A percentile compares a stretch with the other conserved stretches of the same genome.
Evolutionary conservation across 2,888 invertebrate genomes (phyloP).

Genomic region (Diogma glabrata): DNA sequence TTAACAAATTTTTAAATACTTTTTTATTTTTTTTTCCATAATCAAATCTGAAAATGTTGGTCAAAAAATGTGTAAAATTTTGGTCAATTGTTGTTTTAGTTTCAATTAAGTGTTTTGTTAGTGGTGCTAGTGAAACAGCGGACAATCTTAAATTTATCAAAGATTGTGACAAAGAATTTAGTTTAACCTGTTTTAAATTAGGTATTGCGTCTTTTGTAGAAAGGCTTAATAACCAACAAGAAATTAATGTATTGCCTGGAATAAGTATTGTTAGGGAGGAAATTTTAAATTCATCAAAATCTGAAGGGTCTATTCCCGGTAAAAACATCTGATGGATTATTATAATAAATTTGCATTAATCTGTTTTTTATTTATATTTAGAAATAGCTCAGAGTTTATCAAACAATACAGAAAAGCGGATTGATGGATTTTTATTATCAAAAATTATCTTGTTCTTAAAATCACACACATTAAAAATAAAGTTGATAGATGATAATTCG

Average conservation of each 20-base stretch:
- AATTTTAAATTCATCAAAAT: constrained; percentile 44
- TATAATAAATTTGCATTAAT: too few species aligned
- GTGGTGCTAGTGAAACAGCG: too few species aligned
- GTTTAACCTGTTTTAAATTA: constrained; percentile 64
- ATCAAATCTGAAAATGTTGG: too few species aligned
- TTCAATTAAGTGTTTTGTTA: background rate
- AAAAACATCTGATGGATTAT: too few species aligned
- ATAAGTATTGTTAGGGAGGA: constrained; percentile 59
- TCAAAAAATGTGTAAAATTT: background rate
- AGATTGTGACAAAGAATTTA: constrained; percentile 48
- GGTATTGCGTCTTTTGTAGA: constrained; percentile 67
- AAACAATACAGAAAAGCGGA: constrained; percentile 59
- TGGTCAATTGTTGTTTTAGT: background rate
- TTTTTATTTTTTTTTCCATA: too few species aligned
- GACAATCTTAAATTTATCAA: background rate
- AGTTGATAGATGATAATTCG: constrained; percentile 52
- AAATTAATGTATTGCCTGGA: constrained; percentile 59
- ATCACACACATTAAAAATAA: constrained; percentile 60
- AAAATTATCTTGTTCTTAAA: constrained; percentile 59
- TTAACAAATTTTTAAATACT: too few species aligned
- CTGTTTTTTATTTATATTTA: too few species aligned
- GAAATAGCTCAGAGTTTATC: constrained; percentile 65
- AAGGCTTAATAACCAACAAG: constrained; percentile 51
- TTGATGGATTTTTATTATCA: constrained; percentile 63
- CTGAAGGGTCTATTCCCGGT: constrained; percentile 56